Evolutionary conservation across 1,140 invertebrate species (phyloP).

Genomic region (Drosophila athabasca): DNA sequence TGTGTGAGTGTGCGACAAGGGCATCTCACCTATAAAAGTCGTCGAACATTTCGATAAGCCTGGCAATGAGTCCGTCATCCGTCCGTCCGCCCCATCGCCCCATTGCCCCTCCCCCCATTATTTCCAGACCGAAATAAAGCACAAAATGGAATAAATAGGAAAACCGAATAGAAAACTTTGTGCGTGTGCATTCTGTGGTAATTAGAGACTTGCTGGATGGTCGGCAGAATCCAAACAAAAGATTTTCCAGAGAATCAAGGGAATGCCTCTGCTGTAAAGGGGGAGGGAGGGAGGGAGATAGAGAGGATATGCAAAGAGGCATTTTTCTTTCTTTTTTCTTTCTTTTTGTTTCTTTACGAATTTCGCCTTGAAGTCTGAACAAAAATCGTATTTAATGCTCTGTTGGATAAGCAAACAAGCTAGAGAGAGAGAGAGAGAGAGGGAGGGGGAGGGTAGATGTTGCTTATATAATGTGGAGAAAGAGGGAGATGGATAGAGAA

Average conservation of each 20-base stretch:
- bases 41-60: slow-evolving; percentile 53
- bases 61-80: slow-evolving; percentile 11
- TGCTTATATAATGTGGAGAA: slow-evolving; percentile 18
- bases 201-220: slow-evolving; percentile 60
- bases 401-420: slow-evolving; percentile 26
- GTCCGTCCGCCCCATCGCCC: too few relatives aligned
- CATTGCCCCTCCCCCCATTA: not conserved
- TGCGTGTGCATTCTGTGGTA: slow-evolving; percentile 54
- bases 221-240: slow-evolving; percentile 26
- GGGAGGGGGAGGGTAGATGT: too few relatives aligned
- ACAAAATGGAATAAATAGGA: slow-evolving; percentile 8
- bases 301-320: slow-evolving; percentile 16
- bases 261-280: not conserved
- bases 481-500: not conserved
- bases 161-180: slow-evolving; percentile 4
- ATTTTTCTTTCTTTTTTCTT: not conserved
- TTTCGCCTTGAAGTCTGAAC: slow-evolving; percentile 34
- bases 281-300: not conserved
- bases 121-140: not conserved
- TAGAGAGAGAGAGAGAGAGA: not conserved
- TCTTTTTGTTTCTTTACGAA: slow-evolving; percentile 18
- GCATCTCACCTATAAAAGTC: slow-evolving; percentile 38
- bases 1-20: slow-evolving; percentile 40
- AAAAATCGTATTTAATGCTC: slow-evolving; percentile 63
- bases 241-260: slow-evolving; percentile 12